phyloP scores from a whole-genome alignment of 1,140 invertebrate species.

The Diplogasteroides magnus region DNA sequence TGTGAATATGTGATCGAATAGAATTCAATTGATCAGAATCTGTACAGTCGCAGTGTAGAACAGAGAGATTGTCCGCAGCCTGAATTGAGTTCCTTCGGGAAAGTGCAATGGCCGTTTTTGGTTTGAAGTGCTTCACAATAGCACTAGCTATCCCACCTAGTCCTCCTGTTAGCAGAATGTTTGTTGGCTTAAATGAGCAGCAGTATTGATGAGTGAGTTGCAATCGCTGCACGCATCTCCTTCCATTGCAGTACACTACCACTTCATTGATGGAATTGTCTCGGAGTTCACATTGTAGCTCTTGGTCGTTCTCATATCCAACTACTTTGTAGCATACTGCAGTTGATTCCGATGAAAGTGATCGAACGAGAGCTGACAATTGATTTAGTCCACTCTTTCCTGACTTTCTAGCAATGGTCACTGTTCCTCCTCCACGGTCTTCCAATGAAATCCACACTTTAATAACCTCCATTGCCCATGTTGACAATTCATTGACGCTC shows the following conservation, averaged over 20 bases:
- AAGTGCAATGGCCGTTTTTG: not conserved
- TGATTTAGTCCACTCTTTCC: not conserved
- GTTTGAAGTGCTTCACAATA: conserved; percentile 9
- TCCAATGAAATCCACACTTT: not conserved
- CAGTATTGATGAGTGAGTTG: too few relatives aligned
- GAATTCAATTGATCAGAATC: conserved; percentile 9
- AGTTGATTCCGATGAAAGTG: not conserved
- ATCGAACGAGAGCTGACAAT: not conserved
- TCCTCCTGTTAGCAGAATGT: conserved; percentile 25
- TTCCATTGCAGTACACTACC: not conserved
- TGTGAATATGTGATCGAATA: not conserved
- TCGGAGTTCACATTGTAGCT: not conserved
- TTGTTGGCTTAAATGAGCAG: conserved; percentile 2
- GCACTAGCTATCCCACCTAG: conserved; percentile 25
- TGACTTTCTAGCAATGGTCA: not conserved
- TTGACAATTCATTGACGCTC: too few relatives aligned
- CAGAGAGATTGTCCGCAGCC: too few relatives aligned
- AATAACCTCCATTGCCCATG: too few relatives aligned
- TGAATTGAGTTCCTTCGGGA: not conserved
- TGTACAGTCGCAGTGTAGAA: too few relatives aligned
- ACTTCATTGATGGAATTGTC: not conserved
- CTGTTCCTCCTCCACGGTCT: not conserved
- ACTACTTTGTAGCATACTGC: not conserved
- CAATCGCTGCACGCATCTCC: not conserved
- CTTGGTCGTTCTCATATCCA: not conserved